Base-by-base conservation (phyloP, 2,888 invertebrate species). In the Arge pagana region DNA sequence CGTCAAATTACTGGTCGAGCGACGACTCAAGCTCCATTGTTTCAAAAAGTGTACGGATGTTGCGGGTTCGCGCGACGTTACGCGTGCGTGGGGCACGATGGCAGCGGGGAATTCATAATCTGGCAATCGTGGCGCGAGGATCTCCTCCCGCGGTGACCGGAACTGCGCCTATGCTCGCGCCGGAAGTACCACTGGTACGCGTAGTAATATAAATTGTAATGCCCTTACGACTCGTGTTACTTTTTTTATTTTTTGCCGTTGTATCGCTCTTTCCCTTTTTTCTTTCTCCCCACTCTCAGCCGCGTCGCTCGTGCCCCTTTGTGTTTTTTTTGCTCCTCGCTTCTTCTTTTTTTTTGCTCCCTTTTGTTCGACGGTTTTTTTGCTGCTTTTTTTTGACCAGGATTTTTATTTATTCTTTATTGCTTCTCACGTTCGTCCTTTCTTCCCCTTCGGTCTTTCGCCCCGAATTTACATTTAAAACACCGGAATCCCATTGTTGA, bases 181-280 rank as follows among this genome's bases (percentile, higher is more conserved):
- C 72, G 72, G 72, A 72, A 71, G 70, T 68, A 67, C 68, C 66
- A 65, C 71, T 72, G 72, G 68, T 70, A 73, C 73, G 71, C 71
- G 73, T 74, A 72, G 72, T 71, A 72, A 72, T 72, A 74, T 74
- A 74, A 73, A 73, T 73, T 73, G 72, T 72, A 72, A 73, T 72
- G 73, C 72, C 70, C 70, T 71, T 73, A 72, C 72, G 71, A 70
- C 31, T 39, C 71, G 50, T 71, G 68, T 70, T 72, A 72, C 70
- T 59, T 53, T 55, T 52, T 53, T 48, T 45, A 62, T 67, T 65
- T 68, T 61, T 62, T 61, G 3, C n/a, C 19, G 8, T 16, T 43
- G 4, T 15, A 26, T 7, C 7, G 7, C n/a, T 21, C 16, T 33
- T 1, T 23, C 3, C n/a, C 5, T 42, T 7, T 43, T 6, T 30